Conservation (phyloP, 2,113 vertebrate species). For the Alligator mississippiensis region DNA sequence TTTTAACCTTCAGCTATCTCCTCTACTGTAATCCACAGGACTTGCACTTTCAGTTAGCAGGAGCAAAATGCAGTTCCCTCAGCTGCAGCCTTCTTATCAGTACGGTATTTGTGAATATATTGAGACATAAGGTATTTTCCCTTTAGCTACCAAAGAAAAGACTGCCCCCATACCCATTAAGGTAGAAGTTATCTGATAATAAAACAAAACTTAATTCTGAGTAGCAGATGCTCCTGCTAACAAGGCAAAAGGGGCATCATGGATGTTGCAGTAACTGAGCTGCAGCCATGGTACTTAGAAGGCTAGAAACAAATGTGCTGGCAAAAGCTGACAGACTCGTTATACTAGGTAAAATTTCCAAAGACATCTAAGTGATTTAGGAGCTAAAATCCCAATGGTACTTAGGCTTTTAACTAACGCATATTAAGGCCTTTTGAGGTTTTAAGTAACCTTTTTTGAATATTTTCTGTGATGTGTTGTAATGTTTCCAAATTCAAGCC, state of each 20-base stretch:
- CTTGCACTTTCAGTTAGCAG: not conserved
- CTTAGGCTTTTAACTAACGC: not conserved
- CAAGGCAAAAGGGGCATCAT: conserved; percentile 26
- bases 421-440: not conserved
- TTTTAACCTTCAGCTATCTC: not conserved
- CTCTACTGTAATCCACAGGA: not conserved
- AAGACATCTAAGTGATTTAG: not conserved
- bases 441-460: not conserved
- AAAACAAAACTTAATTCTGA: not conserved
- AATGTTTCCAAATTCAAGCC: not conserved
- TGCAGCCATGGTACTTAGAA: not conserved
- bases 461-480: not conserved
- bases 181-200: not conserved
- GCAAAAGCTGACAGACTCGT: not conserved
- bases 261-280: not conserved
- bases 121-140: not conserved
- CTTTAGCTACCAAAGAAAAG: not conserved
- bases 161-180: not conserved
- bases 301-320: not conserved
- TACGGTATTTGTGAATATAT: not conserved
- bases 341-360: not conserved
- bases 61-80: not conserved
- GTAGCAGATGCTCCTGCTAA: not conserved
- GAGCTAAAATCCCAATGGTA: not conserved
- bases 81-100: not conserved